These are phyloP conservation scores for Lutjanus erythropterus DNA, from an alignment of 2,113 vertebrate genomes.

Conservation along the genomic window DNA sequence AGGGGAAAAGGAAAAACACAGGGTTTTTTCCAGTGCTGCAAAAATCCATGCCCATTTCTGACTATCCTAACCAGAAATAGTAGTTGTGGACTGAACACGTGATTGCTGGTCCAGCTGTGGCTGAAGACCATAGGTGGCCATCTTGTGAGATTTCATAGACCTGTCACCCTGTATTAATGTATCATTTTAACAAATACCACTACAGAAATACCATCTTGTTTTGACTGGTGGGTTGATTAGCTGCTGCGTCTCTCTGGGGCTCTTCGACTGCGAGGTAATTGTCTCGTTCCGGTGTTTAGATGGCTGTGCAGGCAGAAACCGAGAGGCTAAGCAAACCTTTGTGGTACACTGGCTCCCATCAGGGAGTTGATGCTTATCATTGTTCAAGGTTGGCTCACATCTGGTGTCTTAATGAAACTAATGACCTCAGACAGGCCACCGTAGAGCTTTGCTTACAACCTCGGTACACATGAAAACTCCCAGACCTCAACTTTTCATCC, in stretches of 20 bases:
- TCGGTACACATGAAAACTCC: constrained; percentile 38
- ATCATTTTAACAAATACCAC: constrained; percentile 14
- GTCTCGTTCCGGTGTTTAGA: constrained; percentile 71
- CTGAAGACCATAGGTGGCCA: constrained; percentile 8
- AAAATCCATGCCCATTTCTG: constrained; percentile 4
- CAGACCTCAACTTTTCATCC: constrained; percentile 35
- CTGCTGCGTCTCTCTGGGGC: constrained; percentile 42
- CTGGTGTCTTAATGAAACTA: constrained; percentile 73
- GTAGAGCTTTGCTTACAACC: constrained; percentile 45
- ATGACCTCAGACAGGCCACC: constrained; percentile 53
- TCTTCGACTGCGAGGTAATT: constrained; percentile 56
- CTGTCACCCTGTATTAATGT: constrained; percentile 29
- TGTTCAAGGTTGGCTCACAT: constrained; percentile 71
- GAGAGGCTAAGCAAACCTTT: constrained; percentile 63
- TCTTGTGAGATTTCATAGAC: constrained; percentile 25
- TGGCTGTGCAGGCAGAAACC: constrained; percentile 57
- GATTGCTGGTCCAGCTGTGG: neutral
- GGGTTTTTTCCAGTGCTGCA: neutral
- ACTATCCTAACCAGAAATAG: neutral
- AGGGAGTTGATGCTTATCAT: constrained; percentile 76
- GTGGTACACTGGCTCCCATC: constrained; percentile 59
- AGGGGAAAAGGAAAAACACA: constrained; percentile 16
- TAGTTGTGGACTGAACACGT: neutral
- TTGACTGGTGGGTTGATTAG: constrained; percentile 62
- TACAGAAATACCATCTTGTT: constrained; percentile 52